These are phyloP conservation scores for Nettapus auritus DNA, from an alignment of 2,113 vertebrate genomes.

Conservation along the genomic window DNA sequence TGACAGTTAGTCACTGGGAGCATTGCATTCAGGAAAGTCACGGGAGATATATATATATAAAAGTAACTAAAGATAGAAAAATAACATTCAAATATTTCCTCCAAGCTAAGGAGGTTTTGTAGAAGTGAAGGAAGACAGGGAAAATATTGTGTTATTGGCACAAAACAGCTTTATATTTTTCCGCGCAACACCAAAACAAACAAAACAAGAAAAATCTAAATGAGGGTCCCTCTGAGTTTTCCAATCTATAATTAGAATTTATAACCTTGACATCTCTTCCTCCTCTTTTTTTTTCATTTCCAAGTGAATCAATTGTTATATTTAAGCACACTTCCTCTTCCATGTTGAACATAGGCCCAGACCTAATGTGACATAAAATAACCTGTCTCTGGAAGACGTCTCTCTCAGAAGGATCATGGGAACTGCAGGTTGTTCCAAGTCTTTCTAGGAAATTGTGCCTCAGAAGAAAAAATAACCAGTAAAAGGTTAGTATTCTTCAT, in stretches of 20 bases:
- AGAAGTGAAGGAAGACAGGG: not conserved
- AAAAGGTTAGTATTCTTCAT: not conserved
- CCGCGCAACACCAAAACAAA: slow-evolving; percentile 12
- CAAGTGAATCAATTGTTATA: slow-evolving; percentile 22
- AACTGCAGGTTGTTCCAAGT: slow-evolving; percentile 34
- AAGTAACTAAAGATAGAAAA: not conserved
- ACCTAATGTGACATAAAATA: not conserved
- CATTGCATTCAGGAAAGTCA: not conserved
- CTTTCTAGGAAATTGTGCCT: slow-evolving; percentile 40
- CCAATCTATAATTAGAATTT: not conserved
- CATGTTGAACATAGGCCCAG: not conserved
- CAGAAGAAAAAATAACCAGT: not conserved
- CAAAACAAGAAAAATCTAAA: slow-evolving; percentile 11
- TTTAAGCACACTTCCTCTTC: slow-evolving; percentile 39
- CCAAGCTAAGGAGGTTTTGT: not conserved
- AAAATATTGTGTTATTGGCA: not conserved
- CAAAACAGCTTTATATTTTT: not conserved
- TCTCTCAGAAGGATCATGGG: not conserved
- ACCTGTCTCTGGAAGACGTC: not conserved
- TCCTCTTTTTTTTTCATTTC: not conserved
- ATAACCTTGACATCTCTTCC: slow-evolving; percentile 39
- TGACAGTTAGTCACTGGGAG: not conserved
- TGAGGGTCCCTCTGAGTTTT: not conserved
- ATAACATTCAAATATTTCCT: not conserved
- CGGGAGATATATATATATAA: not conserved